phyloP scores from a whole-genome alignment of 2,113 vertebrate species.

The Peucedramus taeniatus region DNA sequence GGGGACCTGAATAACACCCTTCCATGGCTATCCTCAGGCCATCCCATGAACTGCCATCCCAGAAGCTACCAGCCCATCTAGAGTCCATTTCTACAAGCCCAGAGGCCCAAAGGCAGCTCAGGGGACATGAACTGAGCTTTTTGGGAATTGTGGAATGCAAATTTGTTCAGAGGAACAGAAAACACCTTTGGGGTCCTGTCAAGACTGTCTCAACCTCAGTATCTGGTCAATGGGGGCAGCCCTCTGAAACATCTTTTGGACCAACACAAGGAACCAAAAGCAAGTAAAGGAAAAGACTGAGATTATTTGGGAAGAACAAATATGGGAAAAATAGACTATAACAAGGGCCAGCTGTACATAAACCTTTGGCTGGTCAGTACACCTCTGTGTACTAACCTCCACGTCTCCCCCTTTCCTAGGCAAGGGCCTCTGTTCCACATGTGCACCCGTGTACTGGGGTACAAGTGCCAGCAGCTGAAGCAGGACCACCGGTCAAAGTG shows the following conservation, averaged over 20 bases:
- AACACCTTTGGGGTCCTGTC: rapidly evolving
- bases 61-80: background rate
- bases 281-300: background rate
- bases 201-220: background rate
- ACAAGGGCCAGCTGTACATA: background rate
- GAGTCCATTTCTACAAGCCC: background rate
- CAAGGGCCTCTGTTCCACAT: rapidly evolving
- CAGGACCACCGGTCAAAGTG: background rate
- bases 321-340: background rate
- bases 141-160: background rate
- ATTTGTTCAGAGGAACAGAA: background rate
- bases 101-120: background rate
- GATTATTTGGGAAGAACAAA: background rate
- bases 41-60: background rate
- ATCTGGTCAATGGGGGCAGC: background rate
- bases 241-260: background rate
- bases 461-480: background rate
- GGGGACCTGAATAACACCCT: background rate
- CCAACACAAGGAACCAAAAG: background rate
- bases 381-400: background rate
- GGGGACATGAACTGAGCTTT: background rate
- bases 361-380: background rate
- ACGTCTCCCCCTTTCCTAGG: background rate
- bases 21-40: background rate
- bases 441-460: rapidly evolving